These are phyloP conservation scores for Lissonota sp. DNA, from an alignment of 2,888 invertebrate genomes.

Conservation along the genomic window DNA sequence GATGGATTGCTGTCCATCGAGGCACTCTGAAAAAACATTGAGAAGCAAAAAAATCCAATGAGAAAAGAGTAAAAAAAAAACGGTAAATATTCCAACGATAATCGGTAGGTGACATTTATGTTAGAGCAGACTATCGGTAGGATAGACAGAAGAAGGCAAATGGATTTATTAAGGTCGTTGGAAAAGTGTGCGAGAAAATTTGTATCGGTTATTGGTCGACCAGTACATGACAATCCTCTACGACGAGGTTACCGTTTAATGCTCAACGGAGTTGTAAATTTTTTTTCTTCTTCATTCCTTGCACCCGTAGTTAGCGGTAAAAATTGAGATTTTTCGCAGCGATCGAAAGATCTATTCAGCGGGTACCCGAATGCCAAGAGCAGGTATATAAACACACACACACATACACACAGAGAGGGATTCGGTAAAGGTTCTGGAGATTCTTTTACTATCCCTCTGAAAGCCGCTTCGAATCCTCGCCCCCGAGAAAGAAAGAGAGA, in stretches of 20 bases:
- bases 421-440: constrained; percentile 25
- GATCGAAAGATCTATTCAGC: constrained; percentile 49
- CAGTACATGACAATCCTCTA: background rate
- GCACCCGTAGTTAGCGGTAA: constrained; percentile 15
- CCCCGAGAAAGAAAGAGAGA: constrained; percentile 33
- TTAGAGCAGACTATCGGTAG: background rate
- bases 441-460: constrained; percentile 56
- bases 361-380: constrained; percentile 39
- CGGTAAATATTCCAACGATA: background rate
- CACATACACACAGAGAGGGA: constrained; percentile 1
- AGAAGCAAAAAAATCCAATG: constrained; percentile 18
- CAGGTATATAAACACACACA: constrained; percentile 47
- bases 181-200: constrained; percentile 1
- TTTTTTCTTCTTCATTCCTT: constrained; percentile 1
- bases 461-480: constrained; percentile 47
- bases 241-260: background rate
- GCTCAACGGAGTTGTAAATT: background rate
- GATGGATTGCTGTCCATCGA: constrained; percentile 83
- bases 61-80: constrained; percentile 8
- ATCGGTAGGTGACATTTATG: background rate
- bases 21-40: constrained; percentile 73
- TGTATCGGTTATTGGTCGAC: constrained; percentile 15
- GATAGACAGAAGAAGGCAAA: background rate
- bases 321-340: constrained; percentile 43
- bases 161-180: background rate